Evolutionary conservation across 1,140 invertebrate species (phyloP).

Genomic region (Phortica variegata): DNA sequence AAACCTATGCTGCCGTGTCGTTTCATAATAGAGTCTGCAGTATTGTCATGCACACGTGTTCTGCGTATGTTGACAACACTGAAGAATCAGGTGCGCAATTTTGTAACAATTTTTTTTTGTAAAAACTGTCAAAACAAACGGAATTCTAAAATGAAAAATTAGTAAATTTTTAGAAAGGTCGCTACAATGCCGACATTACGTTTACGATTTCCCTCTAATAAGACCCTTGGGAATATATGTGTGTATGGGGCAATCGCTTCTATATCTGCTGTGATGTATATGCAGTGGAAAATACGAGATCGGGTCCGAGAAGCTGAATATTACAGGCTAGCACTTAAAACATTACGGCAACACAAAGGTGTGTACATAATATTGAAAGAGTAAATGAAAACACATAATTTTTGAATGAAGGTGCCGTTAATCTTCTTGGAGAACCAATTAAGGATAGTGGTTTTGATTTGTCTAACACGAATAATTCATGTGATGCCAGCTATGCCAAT

Average conservation of each 20-base stretch:
- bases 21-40: too few relatives aligned
- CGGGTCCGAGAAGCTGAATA: constrained; percentile 59
- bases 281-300: constrained; percentile 57
- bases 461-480: constrained; percentile 60
- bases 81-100: too few relatives aligned
- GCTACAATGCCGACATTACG: constrained; percentile 24
- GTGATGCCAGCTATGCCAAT: constrained; percentile 59
- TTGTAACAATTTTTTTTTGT: too few relatives aligned
- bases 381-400: neutral
- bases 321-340: constrained; percentile 63
- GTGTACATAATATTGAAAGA: neutral
- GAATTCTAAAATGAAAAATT: too few relatives aligned
- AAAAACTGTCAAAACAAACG: too few relatives aligned
- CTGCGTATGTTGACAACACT: too few relatives aligned
- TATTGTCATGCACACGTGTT: too few relatives aligned
- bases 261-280: constrained; percentile 56
- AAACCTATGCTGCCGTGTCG: too few relatives aligned
- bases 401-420: constrained; percentile 56
- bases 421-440: constrained; percentile 67
- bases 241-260: constrained; percentile 59
- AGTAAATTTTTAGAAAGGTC: too few relatives aligned
- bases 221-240: constrained; percentile 59
- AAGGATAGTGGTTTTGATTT: constrained; percentile 64
- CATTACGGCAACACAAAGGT: constrained; percentile 59
- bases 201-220: constrained; percentile 47